Evolutionary conservation across 2,113 vertebrate species (phyloP), one percentile per base, ranked within the genome.

Genomic region (Pomatorhinus ruficollis): DNA sequence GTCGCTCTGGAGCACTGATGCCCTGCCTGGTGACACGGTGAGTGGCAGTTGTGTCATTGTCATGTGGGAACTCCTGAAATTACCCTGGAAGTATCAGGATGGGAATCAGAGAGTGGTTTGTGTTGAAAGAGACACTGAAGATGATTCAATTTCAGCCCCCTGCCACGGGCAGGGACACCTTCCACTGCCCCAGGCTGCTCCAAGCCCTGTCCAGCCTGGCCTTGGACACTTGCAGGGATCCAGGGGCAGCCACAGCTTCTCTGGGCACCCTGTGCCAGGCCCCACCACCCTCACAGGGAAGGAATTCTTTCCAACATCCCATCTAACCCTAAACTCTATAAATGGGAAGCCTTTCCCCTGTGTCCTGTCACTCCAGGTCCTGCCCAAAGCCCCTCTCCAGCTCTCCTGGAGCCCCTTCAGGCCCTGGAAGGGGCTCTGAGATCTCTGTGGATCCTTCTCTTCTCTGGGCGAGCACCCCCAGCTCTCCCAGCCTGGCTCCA

Each of bases 271-370:
- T 74, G 77, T 74, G 37, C 60, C 60, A 82, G 69, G 44, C 15
- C 44, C 52, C 0, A 0, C 1, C 23, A 45, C 15, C 23, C 52
- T 74, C 37, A 0, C 53, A 82, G 52, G 15, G 18, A 39, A 28
- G 0, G 0, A n/a, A 4, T 75, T 11, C 69, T 39, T 33, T 45
- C 19, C 45, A 25, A 3, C 18, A 31, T 47, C 20, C 39, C 39
- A 31, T 17, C n/a, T 3, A 25, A 1, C n/a, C 53, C 45, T 60
- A 0, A 0, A 0, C 24, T 68, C 20, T n/a, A 16, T 0, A 4
- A 68, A 16, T 30, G 24, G 4, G 24, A 68, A 47, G 20, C 11
- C 11, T 22, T 53, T 52, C 1, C 27, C 11, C 37, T 1, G 2
- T 52, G 21, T 39, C n/a, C 24, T 75, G 39, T 31, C 61, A 0